Base-by-base conservation (phyloP, 2,888 invertebrate genomes). In the Eristalis intricaria region DNA sequence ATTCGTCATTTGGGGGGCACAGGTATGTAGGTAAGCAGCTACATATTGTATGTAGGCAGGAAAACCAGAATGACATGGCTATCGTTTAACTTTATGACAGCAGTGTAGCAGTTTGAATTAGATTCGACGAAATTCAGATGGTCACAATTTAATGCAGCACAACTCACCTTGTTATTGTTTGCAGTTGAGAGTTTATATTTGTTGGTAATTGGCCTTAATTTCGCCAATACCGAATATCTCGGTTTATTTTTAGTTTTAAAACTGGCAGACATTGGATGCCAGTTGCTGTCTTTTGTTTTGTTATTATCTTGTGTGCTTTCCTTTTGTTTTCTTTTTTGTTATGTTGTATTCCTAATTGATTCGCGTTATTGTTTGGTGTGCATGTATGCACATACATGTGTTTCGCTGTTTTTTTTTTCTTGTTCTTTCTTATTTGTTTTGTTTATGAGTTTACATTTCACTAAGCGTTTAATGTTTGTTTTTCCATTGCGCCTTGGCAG, bases 181-280 rank as follows among this genome's bases (percentile, higher is more conserved):
- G 87, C 79, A 76, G 73, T 63, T 71, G 87, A 69, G 32, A 76
- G 65, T 84, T 80, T 87, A 71, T 83, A 84, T 87, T 84, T 87
- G 66, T 77, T 87, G 79, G 79, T 87, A 73, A 84, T 80, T 87
- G 87, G 87, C 73, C 87, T 50, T 69, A 84, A 66, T 80, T 88
- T 81, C 10, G 84, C 84, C 88, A 88, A 88, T 23, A 88, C 88
- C 88, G 88, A 88, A 84, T 79, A 65, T 73, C 81, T 88, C 88
- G 88, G 88, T 80, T 88, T 88, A 84, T 83, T 84, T 88, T 84
- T 88, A 77, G 80, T 60, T 73, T 88, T 88, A 40, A 77, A 77
- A 81, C 80, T 88, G 81, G 81, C 88, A 84, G 88, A 88, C 88
- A 88, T 88, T 81, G 73, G 88, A 74, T 70, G 84, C 88, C 88